Percentiles rank a stretch among this genome's conserved stretches.
Conservation (phyloP, 2,113 vertebrate species). For the Antechinus stuartii region DNA sequence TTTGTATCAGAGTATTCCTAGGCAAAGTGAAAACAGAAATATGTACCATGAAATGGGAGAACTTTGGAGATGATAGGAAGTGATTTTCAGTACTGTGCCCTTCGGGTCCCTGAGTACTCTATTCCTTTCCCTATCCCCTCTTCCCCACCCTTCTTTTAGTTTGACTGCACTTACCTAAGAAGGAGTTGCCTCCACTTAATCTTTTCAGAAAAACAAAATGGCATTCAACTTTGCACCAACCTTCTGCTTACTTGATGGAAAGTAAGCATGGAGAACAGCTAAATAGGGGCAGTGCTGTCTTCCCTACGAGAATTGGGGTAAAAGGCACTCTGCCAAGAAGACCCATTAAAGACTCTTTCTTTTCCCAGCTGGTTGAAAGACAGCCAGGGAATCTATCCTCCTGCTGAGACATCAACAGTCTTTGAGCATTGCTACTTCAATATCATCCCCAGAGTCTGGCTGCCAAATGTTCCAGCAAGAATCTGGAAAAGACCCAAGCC, state of each 20-base stretch:
- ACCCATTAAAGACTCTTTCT: constrained; percentile 5
- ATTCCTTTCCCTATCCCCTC: background rate
- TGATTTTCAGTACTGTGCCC: background rate
- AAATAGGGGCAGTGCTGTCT: background rate
- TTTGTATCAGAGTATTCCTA: constrained; percentile 13
- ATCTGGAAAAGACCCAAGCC: constrained; percentile 40
- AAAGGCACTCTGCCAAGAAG: background rate
- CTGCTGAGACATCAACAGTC: background rate
- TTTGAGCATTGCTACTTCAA: background rate
- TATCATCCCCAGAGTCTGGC: background rate
- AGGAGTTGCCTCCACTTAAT: background rate
- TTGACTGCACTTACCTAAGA: background rate
- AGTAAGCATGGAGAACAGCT: background rate
- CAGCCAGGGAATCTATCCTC: constrained; percentile 15
- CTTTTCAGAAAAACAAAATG: background rate
- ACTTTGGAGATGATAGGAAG: constrained; percentile 1
- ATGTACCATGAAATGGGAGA: background rate
- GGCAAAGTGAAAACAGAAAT: constrained; percentile 20
- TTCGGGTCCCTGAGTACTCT: background rate
- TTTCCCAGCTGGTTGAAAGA: constrained; percentile 26
- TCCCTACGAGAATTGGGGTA: background rate
- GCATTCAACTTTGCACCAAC: background rate
- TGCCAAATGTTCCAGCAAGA: constrained; percentile 45
- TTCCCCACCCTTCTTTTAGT: background rate
- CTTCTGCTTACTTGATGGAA: background rate